Base-by-base conservation (phyloP, 2,888 invertebrate species). In the Heliconius aoede region DNA sequence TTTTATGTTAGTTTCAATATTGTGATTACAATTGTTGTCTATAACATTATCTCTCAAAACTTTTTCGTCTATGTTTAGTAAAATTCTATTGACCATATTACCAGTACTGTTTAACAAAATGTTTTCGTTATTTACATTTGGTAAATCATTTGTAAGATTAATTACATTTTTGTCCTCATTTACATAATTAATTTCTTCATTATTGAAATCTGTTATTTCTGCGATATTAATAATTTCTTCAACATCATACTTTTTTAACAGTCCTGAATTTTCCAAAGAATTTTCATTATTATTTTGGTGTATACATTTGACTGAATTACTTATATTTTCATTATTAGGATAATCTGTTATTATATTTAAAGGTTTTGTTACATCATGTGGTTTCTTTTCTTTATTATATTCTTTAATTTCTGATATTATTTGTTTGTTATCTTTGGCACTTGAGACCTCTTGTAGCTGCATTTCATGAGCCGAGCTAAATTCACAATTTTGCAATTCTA, bases 261-360 rank as follows among this genome's bases (percentile, higher is more conserved):
- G 13, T 67, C 74, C 74, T 18, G 61, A 61, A 51, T 69, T 46
- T 46, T 51, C 21, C 30, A 60, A 26, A 32, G 18, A 46, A 24
- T 67, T 32, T 13, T 36, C 21, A 8, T 32, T 26, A 32, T 32
- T 24, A 61, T 60, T 26, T 15, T 74, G 13, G 9, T 21, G 1
- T 24, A n/a, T 21, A 24, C 26, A 61, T 32, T 69, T 32, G 13
- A 51, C 62, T 13, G 26, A 24, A 61, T 51, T 51, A 32, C 18
- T 36, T 18, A 46, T 61, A 24, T 61, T 74, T 15, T 30, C 61
- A 28, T n/a, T 40, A 68, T 68, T 60, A 13, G 51, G 65, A 61
- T 30, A 36, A 62, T 74, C 69, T 62, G 74, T 74, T 62, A 62
- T 61, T 51, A 74, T 62, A 55, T 74, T 74, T 62, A 74, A 74